Evolutionary conservation across 2,113 vertebrate genomes (phyloP), one percentile per base, ranked within the genome.

Genomic region (Leucopternis melanops): DNA sequence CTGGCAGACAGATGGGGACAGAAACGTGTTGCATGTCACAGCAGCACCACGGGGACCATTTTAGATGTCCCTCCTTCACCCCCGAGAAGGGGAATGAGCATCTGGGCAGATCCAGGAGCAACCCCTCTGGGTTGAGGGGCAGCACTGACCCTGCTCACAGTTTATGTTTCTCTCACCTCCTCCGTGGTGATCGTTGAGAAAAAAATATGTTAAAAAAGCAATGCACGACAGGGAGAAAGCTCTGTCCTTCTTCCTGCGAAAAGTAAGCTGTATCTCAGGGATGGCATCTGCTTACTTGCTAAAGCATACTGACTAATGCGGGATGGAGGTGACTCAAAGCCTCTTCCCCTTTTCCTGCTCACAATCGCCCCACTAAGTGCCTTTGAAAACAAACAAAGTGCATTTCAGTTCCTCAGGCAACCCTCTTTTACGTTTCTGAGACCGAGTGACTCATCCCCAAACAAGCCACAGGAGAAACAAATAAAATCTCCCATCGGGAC

Each of bases 311-410:
- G 95, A 96, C 73, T 80, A 75, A 63, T 25, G 42, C 50, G 9
- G 27, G 72, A 94, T 72, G 14, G 6, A 27, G 31, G 78, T 96
- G 94, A 96, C 93, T 96, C 97, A 91, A 55, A 88, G 36, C 90
- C 74, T 50, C 94, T 97, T 95, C 65, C 86, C n/a, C 90, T 85
- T 94, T 91, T 95, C 82, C 95, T 95, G 94, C 96, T 89, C 93
- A 67, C 65, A 13, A 15, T 31, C 94, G 65, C 92, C 86, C 91
- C 36, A n/a, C 70, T 7, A 27, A 40, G 85, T 9, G 52, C 77
- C 93, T 79, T n/a, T 78, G 93, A 87, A 63, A 96, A 96, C 89
- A 90, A 84, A 83, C 96, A 95, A 8, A 63, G 50, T 1, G 65
- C 69, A 61, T 95, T 92, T 96, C 85, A 75, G 83, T 82, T 92